These are phyloP conservation scores for Ciconia boyciana DNA, from an alignment of 2,113 vertebrate genomes.

Conservation along the genomic window DNA sequence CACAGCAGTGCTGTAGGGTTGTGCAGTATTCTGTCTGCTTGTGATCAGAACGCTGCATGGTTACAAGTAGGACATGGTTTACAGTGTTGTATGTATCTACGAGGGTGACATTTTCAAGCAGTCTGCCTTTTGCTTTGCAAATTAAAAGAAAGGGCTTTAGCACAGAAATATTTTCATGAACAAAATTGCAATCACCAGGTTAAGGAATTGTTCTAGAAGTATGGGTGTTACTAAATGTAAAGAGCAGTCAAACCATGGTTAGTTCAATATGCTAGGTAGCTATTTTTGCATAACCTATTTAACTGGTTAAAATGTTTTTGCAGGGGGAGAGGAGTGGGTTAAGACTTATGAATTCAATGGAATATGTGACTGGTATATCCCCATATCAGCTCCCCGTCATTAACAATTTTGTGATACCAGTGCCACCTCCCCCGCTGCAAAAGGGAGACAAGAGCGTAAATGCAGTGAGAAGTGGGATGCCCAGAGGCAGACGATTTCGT, in stretches of 20 bases:
- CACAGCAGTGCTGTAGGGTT: background rate
- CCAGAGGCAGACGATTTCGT: slow-evolving; percentile 70
- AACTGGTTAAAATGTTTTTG: background rate
- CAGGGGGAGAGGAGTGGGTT: slow-evolving; percentile 75
- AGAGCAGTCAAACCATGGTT: accelerated
- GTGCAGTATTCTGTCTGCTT: background rate
- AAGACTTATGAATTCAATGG: slow-evolving; percentile 50
- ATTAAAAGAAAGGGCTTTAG: background rate
- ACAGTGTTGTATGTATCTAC: background rate
- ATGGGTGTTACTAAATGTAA: background rate
- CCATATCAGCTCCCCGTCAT: slow-evolving; percentile 80
- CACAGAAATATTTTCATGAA: background rate
- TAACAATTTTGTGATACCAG: slow-evolving; percentile 72
- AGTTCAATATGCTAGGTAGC: accelerated
- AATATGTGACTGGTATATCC: slow-evolving; percentile 63
- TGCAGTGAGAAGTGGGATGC: slow-evolving; percentile 4
- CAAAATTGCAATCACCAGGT: background rate
- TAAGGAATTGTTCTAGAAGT: background rate
- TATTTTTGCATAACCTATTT: background rate
- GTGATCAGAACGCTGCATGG: background rate
- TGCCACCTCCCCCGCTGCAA: slow-evolving; percentile 71
- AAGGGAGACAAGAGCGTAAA: slow-evolving; percentile 50
- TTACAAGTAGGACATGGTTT: background rate
- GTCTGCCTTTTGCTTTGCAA: background rate
- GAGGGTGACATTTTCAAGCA: background rate